phyloP scores from a whole-genome alignment of 2,888 invertebrate genomes.

The Schizaphis graminum region DNA sequence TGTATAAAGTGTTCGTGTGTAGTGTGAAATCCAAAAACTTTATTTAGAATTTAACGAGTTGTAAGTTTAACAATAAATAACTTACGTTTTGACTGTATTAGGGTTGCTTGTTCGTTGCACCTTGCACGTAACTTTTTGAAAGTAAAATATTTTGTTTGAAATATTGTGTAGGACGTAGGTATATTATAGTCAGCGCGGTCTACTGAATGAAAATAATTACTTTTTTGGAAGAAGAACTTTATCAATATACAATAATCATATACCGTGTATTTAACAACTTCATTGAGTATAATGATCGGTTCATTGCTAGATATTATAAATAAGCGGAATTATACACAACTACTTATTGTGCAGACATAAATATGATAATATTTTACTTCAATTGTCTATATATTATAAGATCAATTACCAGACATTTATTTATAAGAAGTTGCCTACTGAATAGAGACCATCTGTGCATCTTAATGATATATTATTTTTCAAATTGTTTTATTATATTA shows the following conservation, averaged over 20 bases:
- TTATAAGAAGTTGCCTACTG: background rate
- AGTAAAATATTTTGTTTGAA: slow-evolving; percentile 41
- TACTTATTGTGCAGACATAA: background rate
- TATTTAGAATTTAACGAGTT: slow-evolving; percentile 24
- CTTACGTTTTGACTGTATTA: slow-evolving; percentile 33
- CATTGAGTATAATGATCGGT: background rate
- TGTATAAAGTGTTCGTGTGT: slow-evolving; percentile 11
- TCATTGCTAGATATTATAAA: background rate
- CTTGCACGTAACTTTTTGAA: slow-evolving; percentile 18
- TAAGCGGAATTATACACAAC: background rate
- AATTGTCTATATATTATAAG: background rate
- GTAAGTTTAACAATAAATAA: slow-evolving; percentile 30
- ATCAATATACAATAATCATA: background rate
- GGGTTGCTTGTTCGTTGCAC: slow-evolving; percentile 7
- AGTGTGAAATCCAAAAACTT: slow-evolving; percentile 32
- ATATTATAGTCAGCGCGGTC: background rate
- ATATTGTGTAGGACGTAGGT: background rate
- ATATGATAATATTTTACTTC: background rate
- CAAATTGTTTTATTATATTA: background rate
- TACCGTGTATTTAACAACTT: background rate
- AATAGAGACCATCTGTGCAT: background rate
- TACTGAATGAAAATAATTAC: slow-evolving; percentile 47
- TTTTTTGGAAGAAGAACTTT: background rate
- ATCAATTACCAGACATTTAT: background rate
- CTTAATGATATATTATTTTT: background rate